Percentiles rank a stretch among this genome's conserved stretches.
These are phyloP conservation scores for Fragum fragum DNA, from an alignment of 2,888 invertebrate genomes.

Conservation along the genomic window DNA sequence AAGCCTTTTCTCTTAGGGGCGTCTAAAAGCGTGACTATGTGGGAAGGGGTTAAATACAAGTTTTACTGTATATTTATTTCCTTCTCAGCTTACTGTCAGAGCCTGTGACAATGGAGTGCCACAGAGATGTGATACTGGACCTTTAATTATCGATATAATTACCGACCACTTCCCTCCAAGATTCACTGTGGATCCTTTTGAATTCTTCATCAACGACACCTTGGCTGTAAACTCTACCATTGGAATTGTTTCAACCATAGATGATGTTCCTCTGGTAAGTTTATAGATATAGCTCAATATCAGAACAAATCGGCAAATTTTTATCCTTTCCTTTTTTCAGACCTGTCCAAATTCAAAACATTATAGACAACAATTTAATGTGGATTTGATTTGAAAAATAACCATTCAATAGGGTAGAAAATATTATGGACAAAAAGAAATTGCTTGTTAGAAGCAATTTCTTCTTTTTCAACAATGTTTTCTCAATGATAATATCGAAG, in stretches of 20 bases:
- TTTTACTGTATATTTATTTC: too few species aligned
- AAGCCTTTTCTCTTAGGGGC: too few species aligned
- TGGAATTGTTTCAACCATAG: constrained; percentile 70
- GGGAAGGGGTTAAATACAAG: too few species aligned
- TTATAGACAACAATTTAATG: not conserved
- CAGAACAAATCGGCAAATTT: not conserved
- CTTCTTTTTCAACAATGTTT: too few species aligned
- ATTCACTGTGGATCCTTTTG: constrained; percentile 64
- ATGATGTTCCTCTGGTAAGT: constrained; percentile 66
- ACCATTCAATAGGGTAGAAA: too few species aligned
- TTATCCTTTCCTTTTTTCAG: not conserved
- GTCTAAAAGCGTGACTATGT: too few species aligned
- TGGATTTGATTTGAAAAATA: too few species aligned
- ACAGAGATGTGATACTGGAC: constrained; percentile 68
- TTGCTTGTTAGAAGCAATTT: too few species aligned
- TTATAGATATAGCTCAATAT: not conserved
- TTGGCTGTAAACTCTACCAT: constrained; percentile 60
- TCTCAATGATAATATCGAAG: too few species aligned
- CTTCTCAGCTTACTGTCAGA: constrained; percentile 72
- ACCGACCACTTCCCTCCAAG: constrained; percentile 73
- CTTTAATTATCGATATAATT: constrained; percentile 75
- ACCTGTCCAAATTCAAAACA: too few species aligned
- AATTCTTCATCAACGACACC: constrained; percentile 71
- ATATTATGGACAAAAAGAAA: too few species aligned
- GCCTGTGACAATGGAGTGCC: constrained; percentile 83